Base-by-base conservation (phyloP, 2,113 vertebrate species). In the Eubucco bourcierii region DNA sequence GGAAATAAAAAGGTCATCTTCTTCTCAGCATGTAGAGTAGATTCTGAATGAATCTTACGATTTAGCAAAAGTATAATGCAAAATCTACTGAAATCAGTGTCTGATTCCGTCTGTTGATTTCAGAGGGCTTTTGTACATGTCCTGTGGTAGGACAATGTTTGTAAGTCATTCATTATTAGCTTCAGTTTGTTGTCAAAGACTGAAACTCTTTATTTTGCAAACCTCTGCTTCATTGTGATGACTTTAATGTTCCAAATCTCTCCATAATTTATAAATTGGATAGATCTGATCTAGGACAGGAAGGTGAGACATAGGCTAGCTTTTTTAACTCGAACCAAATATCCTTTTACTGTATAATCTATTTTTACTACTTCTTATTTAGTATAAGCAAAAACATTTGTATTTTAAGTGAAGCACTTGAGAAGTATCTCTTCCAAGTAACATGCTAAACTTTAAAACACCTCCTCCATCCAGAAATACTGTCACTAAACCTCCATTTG, bases 61-160 rank as follows among this genome's bases (percentile, higher is more conserved):
- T 92, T 90, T 70, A 83, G 17, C 14, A 80, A 68, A 2, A 80
- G 3, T 33, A 47, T 11, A 15, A 47, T 64, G 44, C 9, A 90
- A 83, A 91, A 92, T 83, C 52, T 90, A 41, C 37, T 80, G 75
- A 93, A 94, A 87, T 93, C 84, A 71, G 7, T 80, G 41, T 10
- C n/a, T 34, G 58, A 72, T 84, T 13, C 10, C 29, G 4, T 58
- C 12, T 77, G 25, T 34, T 66, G 80, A 60, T 67, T 80, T 90
- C 50, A 65, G 46, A 79, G 12, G 27, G 5, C 6, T 84, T 88
- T 88, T 23, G 72, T 72, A 72, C 10, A 59, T 31, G 28, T 11
- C 12, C 17, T 67, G 23, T 64, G 27, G 17, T 77, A 90, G 15
- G 23, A 94, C 64, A 33, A 53, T 0, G 1, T 44, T 75, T 70